Evolutionary conservation across 2,113 vertebrate species (phyloP).

Genomic region (Microcebus jonahi): DNA sequence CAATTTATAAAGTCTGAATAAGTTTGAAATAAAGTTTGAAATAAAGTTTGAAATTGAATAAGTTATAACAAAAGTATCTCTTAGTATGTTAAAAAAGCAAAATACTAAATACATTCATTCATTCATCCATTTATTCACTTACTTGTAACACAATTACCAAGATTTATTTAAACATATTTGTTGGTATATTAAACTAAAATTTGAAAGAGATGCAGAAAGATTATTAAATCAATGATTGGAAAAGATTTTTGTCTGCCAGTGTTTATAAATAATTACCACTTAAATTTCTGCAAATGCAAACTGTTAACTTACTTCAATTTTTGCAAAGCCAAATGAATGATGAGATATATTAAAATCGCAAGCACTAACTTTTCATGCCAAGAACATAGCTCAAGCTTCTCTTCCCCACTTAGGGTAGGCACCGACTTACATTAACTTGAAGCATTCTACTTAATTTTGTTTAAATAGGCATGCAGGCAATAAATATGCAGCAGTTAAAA

Average conservation of each 20-base stretch:
- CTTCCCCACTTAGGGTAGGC: background rate
- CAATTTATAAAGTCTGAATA: background rate
- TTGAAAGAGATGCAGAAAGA: background rate
- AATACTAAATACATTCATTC: background rate
- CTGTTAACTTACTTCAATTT: background rate
- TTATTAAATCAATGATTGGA: conserved; percentile 14
- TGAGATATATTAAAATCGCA: conserved; percentile 32
- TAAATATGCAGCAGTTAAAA: background rate
- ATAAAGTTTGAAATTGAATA: background rate
- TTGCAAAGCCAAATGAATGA: conserved; percentile 42
- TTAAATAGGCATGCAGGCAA: conserved; percentile 37
- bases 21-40: no score
- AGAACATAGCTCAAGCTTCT: background rate
- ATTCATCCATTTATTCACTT: background rate
- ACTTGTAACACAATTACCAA: background rate
- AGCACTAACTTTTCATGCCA: conserved; percentile 47
- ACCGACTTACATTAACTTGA: background rate
- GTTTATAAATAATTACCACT: conserved; percentile 39
- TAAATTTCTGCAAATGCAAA: conserved; percentile 28
- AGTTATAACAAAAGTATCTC: background rate
- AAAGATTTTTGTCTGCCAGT: conserved; percentile 31
- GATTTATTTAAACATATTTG: background rate
- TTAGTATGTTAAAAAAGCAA: background rate
- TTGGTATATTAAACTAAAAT: background rate
- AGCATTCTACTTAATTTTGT: background rate